Base-by-base conservation (phyloP, 2,113 vertebrate genomes). In the Corydoras sp. region DNA sequence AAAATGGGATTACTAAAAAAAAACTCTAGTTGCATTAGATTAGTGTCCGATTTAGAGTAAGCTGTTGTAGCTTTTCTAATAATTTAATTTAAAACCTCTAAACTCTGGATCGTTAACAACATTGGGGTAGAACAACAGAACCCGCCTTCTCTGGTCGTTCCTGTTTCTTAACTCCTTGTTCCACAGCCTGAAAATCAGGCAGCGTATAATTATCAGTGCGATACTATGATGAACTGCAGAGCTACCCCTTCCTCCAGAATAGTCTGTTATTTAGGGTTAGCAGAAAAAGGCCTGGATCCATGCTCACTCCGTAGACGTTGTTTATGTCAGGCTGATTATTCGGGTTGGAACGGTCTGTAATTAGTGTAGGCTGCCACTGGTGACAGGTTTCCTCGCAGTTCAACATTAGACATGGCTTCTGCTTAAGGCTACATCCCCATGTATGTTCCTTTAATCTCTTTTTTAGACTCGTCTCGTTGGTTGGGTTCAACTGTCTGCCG, bases 351-450 rank as follows among this genome's bases (percentile, higher is more conserved):
- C 51, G 30, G 15, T 72, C 18, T 60, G 12, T 61, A 32, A 75
- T 75, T 58, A 53, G 55, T 35, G 62, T 73, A 78, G 58, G 72
- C 68, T 71, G 58, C 18, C 72, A 72, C 50, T 74, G 65, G 12
- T 56, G 14, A 56, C 13, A 56, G 54, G 13, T 56, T 56, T 56
- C 64, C 32, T 56, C 54, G 12, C 71, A 6, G 9, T 53, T 10
- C 10, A 53, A 56, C 13, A 56, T 3, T 55, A 55, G 54, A 56
- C 54, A 10, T 3, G n/a, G 54, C 3, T n/a, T 56, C 54, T 56
- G 54, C 14, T 56, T n/a, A 56, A 56, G 54, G 54, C 54, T 56
- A 12, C 35, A n/a, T 56, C 54, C 13, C 54, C n/a, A n/a, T 56
- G 54, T 56, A n/a, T 14, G 54, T 56, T 10, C 10, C 51, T 53